Percentiles rank a stretch among this genome's conserved stretches.
Conservation (phyloP, 2,888 invertebrate genomes). For the Drosophila mayaguana region DNA sequence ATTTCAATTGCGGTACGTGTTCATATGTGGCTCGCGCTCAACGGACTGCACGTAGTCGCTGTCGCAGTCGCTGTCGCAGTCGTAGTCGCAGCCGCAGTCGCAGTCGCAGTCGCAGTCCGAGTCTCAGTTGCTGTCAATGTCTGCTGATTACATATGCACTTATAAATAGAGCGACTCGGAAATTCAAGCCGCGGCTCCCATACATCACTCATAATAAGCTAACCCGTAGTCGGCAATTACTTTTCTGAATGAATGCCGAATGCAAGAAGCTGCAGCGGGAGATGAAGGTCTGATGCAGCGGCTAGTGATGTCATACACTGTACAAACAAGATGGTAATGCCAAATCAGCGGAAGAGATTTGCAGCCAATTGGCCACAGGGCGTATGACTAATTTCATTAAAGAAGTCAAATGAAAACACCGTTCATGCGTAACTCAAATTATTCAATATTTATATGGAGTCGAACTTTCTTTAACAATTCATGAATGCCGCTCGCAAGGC, state of each 20-base stretch:
- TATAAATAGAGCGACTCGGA: conserved; percentile 56
- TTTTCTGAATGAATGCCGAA: conserved; percentile 62
- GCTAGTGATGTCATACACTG: conserved; percentile 15
- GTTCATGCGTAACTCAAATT: conserved; percentile 31
- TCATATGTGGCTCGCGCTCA: conserved; percentile 62
- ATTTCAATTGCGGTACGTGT: conserved; percentile 77
- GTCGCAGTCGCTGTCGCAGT: no score
- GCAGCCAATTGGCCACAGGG: conserved; percentile 2
- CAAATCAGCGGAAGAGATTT: conserved; percentile 37
- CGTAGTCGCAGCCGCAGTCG: conserved; percentile 8
- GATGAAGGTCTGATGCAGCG: not conserved
- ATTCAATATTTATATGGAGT: conserved; percentile 43
- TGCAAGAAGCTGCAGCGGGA: conserved; percentile 14
- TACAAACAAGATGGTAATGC: conserved; percentile 32
- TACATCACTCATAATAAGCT: conserved; percentile 47
- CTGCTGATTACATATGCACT: conserved; percentile 65
- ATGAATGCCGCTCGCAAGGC: conserved; percentile 10
- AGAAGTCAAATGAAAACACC: conserved; percentile 26
- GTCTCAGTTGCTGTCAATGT: conserved; percentile 14
- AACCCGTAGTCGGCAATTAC: conserved; percentile 36
- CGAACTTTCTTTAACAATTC: conserved; percentile 31
- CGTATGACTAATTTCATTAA: conserved; percentile 61
- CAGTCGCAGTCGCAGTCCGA: not conserved
- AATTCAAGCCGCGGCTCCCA: conserved; percentile 42
- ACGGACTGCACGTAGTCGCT: conserved; percentile 63